Conservation (phyloP, 2,888 invertebrate genomes). For the Netelia inedita region DNA sequence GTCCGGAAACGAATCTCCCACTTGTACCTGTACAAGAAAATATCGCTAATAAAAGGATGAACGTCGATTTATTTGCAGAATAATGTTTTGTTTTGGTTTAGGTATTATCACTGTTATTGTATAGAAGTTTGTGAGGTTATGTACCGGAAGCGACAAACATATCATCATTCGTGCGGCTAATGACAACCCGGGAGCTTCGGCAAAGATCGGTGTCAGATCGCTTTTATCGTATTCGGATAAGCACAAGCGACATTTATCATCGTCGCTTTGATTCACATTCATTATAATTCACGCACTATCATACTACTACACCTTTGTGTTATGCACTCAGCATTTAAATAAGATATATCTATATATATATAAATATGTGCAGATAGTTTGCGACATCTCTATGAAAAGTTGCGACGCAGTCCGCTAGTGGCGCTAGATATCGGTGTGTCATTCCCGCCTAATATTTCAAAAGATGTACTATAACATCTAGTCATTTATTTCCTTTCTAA, state of each 20-base stretch:
- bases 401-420: background rate
- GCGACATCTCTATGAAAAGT: background rate
- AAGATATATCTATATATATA: background rate
- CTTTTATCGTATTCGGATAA: slow-evolving; percentile 62
- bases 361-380: background rate
- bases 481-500: too few relatives aligned
- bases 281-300: slow-evolving; percentile 54
- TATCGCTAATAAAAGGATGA: background rate
- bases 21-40: slow-evolving; percentile 63
- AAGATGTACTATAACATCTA: too few relatives aligned
- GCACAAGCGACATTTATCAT: slow-evolving; percentile 71
- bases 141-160: slow-evolving; percentile 73
- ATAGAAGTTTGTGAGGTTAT: slow-evolving; percentile 50
- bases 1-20: slow-evolving; percentile 65
- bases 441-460: background rate
- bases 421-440: background rate
- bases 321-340: too few relatives aligned
- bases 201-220: slow-evolving; percentile 66
- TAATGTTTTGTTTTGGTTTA: slow-evolving; percentile 16
- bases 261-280: slow-evolving; percentile 29
- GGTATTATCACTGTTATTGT: slow-evolving; percentile 3
- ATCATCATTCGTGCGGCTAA: slow-evolving; percentile 72
- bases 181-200: slow-evolving; percentile 54
- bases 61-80: background rate
- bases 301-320: slow-evolving; percentile 46